Evolutionary conservation across 2,888 invertebrate genomes (phyloP).

Genomic region (Pharmacophagus antenor): DNA sequence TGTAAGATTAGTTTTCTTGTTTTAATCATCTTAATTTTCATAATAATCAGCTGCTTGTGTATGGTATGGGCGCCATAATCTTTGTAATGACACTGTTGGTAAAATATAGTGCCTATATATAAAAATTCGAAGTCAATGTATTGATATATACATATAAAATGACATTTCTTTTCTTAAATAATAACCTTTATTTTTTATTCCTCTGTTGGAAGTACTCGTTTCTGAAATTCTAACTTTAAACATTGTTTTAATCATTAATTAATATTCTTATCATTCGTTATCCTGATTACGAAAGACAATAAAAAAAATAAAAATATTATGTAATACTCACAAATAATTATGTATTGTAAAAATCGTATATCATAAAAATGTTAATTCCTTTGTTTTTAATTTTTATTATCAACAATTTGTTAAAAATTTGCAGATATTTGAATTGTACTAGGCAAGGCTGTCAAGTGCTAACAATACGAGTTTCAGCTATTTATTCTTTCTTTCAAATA

Average conservation of each 20-base stretch:
- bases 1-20: too few species aligned
- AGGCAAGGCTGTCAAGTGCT: too few species aligned
- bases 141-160: neutral
- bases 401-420: too few species aligned
- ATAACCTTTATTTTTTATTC: neutral
- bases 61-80: neutral
- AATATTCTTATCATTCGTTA: neutral
- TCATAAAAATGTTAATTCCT: too few species aligned
- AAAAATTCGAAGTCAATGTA: neutral
- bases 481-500: too few species aligned
- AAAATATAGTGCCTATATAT: neutral
- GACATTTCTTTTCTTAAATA: neutral
- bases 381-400: too few species aligned
- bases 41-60: neutral
- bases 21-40: too few species aligned
- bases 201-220: neutral
- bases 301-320: too few species aligned
- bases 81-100: neutral
- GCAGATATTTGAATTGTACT: too few species aligned
- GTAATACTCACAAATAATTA: too few species aligned
- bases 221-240: neutral
- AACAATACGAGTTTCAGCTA: too few species aligned
- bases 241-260: neutral
- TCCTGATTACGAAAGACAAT: neutral
- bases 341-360: too few species aligned